phyloP scores from a whole-genome alignment of 2,797 vertebrate species.

The Tokudaia tokunoshimensis region DNA sequence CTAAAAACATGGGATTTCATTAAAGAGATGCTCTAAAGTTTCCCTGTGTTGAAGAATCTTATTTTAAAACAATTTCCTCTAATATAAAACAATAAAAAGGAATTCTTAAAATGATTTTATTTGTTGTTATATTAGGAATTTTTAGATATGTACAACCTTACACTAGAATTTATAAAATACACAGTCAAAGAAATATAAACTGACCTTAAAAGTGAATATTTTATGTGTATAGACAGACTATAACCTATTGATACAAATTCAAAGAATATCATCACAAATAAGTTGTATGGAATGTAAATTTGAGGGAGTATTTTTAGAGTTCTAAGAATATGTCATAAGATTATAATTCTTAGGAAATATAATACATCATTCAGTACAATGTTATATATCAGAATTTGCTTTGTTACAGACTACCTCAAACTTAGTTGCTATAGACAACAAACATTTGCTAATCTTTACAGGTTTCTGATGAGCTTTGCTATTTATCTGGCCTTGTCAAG shows the following conservation, averaged over 20 bases:
- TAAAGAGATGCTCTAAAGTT: neutral
- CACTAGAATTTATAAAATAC: slow-evolving; percentile 51
- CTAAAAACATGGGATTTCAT: neutral
- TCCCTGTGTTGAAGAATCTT: neutral
- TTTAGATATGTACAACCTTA: neutral
- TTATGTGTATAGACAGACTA: neutral
- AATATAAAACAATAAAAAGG: slow-evolving; percentile 16
- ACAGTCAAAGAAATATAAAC: neutral
- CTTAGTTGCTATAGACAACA: neutral
- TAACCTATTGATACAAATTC: slow-evolving; percentile 43
- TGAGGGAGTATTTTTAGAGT: neutral
- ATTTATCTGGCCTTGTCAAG: neutral
- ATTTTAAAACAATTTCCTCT: slow-evolving; percentile 35
- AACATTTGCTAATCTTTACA: neutral
- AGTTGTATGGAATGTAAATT: neutral
- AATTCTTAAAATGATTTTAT: slow-evolving; percentile 37
- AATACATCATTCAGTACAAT: neutral
- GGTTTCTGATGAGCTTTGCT: neutral
- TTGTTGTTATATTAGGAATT: slow-evolving; percentile 20
- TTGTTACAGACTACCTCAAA: neutral
- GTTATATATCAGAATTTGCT: neutral
- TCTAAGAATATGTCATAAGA: slow-evolving; percentile 24
- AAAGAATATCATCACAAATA: slow-evolving; percentile 23
- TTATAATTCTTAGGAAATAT: slow-evolving; percentile 46
- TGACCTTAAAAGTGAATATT: slow-evolving; percentile 10